Evolutionary conservation across 1,140 invertebrate genomes (phyloP), one percentile per base, ranked within the genome.

Genomic region (Bombus fervidus): DNA sequence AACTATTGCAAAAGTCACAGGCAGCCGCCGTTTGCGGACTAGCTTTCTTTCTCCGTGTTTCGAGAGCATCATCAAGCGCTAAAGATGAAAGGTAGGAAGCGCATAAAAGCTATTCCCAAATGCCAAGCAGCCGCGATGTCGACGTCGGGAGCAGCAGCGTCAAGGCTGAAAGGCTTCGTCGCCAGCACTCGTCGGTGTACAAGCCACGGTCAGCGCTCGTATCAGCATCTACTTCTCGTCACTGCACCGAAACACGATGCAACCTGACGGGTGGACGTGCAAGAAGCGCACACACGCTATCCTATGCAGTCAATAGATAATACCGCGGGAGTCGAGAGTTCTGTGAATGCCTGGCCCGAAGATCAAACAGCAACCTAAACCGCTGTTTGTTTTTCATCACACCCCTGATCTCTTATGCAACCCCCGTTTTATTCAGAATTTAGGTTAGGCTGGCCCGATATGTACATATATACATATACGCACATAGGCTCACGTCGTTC

Each of bases 311-410:
- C 92, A 93, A 93, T 93, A 93, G 93, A 93, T 93, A 93, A 93
- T 93, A 90, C 83, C 87, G 62, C 83, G 68, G 73, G 86, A 91
- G 91, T 92, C 91, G 93, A 34, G 91, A 94, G 91, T 93, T 93
- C 90, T 92, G 92, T 95, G 94, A 95, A 95, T 95, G 93, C 91
- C 92, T 89, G 91, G 81, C 93, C 57, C 95, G 92, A 95, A 95
- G 95, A 95, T 95, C 95, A 95, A 95, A 95, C 94, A 94, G 95
- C 94, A 95, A 95, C 92, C 94, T 95, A 94, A 95, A 94, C 94
- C 92, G 92, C 91, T 95, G 95, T 95, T 95, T 95, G 95, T 95
- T 95, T 95, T 95, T 95, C 95, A 95, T 95, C 95, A 95, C 94
- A 92, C 90, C 91, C 93, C 93, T 94, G 93, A 95, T 95, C 93